phyloP scores from a whole-genome alignment of 1,140 invertebrate genomes.

The Cyrtorhinus lividipennis region DNA sequence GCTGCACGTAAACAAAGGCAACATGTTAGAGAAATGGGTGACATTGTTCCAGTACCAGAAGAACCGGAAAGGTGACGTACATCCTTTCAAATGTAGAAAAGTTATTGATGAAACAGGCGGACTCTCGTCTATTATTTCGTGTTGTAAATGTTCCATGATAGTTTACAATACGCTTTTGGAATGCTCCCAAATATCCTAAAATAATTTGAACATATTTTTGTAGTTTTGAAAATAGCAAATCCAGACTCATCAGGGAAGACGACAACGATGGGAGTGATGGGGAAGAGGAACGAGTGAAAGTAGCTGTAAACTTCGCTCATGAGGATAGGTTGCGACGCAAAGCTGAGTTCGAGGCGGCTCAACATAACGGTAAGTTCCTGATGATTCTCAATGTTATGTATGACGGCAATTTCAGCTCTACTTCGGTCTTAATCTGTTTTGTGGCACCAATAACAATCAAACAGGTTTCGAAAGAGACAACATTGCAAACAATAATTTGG shows the following conservation, averaged over 20 bases:
- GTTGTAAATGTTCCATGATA: no score
- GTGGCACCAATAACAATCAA: no score
- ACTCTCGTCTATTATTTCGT: no score
- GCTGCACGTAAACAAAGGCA: slow-evolving; percentile 83
- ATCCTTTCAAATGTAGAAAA: no score
- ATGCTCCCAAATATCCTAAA: no score
- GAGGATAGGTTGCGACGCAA: slow-evolving; percentile 59
- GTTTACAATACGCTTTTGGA: no score
- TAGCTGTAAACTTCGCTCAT: slow-evolving; percentile 56
- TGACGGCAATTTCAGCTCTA: no score
- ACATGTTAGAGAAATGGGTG: slow-evolving; percentile 65
- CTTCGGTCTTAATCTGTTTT: no score
- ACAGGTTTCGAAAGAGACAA: slow-evolving; percentile 19
- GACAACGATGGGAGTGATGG: slow-evolving; percentile 72
- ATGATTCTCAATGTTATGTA: no score
- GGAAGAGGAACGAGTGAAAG: slow-evolving; percentile 61
- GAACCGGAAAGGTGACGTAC: slow-evolving; percentile 26
- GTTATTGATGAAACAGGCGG: no score
- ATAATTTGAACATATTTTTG: background rate
- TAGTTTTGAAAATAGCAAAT: slow-evolving; percentile 27
- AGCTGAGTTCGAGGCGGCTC: slow-evolving; percentile 56
- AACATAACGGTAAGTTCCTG: slow-evolving; percentile 37
- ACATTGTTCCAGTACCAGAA: slow-evolving; percentile 67
- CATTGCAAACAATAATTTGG: background rate
- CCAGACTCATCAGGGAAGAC: slow-evolving; percentile 66